Evolutionary conservation across 2,888 invertebrate genomes (phyloP).

Genomic region (Trisateles emortualis): DNA sequence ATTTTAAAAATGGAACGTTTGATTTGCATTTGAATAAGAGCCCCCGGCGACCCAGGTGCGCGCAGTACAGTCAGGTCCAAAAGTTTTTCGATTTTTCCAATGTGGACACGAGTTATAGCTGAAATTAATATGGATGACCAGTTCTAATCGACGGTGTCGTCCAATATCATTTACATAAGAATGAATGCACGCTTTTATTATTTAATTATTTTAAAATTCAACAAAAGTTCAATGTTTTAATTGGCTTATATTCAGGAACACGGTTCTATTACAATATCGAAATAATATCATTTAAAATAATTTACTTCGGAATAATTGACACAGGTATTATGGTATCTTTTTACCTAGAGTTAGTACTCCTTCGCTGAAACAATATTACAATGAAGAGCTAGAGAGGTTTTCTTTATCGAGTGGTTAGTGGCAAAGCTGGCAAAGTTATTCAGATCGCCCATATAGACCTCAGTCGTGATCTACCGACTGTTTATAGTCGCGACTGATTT

Average conservation of each 20-base stretch:
- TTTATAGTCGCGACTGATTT: no score
- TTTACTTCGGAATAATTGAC: no score
- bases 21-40: conserved; percentile 88
- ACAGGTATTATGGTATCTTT: no score
- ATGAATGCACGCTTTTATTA: conserved; percentile 44
- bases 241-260: background rate
- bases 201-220: conserved; percentile 40
- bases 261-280: no score
- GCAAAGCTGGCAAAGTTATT: no score
- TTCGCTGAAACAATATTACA: no score
- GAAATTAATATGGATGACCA: conserved; percentile 75
- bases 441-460: no score
- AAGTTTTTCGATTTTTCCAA: conserved; percentile 67
- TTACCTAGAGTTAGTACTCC: no score
- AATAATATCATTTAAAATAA: no score
- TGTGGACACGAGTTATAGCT: conserved; percentile 48
- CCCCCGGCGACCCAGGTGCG: conserved; percentile 86
- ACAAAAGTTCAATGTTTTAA: conserved; percentile 10
- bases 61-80: conserved; percentile 74
- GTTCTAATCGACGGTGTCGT: conserved; percentile 67
- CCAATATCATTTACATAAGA: conserved; percentile 63
- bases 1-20: conserved; percentile 87
- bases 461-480: no score
- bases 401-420: no score
- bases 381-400: no score